Base-by-base conservation (phyloP, 2,113 vertebrate species). In the Psophia crepitans region DNA sequence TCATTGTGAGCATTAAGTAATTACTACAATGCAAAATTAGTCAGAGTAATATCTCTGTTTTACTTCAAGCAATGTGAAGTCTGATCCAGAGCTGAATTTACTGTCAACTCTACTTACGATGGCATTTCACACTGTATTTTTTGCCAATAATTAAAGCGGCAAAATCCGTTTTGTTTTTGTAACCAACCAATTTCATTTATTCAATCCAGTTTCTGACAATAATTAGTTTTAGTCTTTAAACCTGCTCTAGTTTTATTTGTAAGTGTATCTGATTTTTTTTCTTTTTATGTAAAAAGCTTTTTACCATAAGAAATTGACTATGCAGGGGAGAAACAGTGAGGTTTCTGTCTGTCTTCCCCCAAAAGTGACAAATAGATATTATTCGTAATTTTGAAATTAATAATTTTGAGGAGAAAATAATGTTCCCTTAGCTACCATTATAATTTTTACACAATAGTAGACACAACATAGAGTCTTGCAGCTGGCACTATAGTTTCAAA, bases 1-100 rank as follows among this genome's bases (percentile, higher is more conserved):
- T 95, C 95, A 98, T 97, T 98, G 98, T 98, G 91, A 97, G 91
- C 94, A 97, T 96, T 97, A 98, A 98, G 97, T 97, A 98, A 98
- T 98, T 98, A 96, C 95, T 97, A 98, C 97, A 98, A 98, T 97
- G 94, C 95, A 96, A 97, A 98, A 98, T 97, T 97, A 98, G 97
- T 95, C 97, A 97, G 96, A 96, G 96, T 93, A 98, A 88, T 97
- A 97, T 97, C 96, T 95, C 97, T 96, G 93, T 44, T 98, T 97
- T 97, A 97, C 85, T 97, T 96, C 95, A 96, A 98, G 90, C 16
- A 1, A 84, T 87, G 43, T 41, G 35, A 93, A 75, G 65, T 57
- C 79, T 87, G 81, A 87, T 79, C 77, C 77, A 69, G 74, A 91
- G 69, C 37, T 61, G 65, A 93, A 89, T 92, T 90, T 78, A 60